These are phyloP conservation scores for Xiphorhynchus erythropygius DNA, from an alignment of 2,797 vertebrate genomes.

Conservation along the genomic window DNA sequence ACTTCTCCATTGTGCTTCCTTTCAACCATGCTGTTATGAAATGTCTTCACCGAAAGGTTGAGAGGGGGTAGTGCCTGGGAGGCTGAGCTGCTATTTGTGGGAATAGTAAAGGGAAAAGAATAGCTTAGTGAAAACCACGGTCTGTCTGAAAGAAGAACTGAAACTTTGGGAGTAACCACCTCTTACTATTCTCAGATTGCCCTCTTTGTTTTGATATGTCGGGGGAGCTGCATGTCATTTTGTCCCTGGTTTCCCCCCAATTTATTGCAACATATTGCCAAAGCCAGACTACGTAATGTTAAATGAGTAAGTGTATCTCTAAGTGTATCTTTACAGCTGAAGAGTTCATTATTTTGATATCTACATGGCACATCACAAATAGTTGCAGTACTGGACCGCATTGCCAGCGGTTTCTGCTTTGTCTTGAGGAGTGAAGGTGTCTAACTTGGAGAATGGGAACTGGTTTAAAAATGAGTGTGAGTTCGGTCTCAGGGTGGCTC, in stretches of 20 bases:
- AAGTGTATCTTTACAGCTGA: not conserved
- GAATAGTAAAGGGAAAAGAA: not conserved
- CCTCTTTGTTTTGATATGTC: fast-evolving
- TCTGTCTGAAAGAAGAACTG: not conserved
- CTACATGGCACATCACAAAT: not conserved
- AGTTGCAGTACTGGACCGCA: not conserved
- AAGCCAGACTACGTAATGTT: not conserved
- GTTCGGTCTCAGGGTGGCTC: not conserved
- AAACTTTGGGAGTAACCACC: not conserved
- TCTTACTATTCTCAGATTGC: not conserved
- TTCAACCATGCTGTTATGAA: not conserved
- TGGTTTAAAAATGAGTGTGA: not conserved
- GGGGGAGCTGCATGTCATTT: not conserved
- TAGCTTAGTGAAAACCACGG: not conserved
- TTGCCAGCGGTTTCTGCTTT: not conserved
- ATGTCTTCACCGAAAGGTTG: not conserved
- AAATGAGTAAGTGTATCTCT: not conserved
- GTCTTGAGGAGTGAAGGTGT: not conserved
- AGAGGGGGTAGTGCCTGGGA: not conserved
- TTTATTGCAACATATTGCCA: not conserved
- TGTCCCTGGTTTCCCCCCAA: not conserved
- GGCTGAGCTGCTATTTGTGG: not conserved
- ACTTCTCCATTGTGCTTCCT: not conserved
- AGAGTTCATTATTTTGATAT: not conserved
- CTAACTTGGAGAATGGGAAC: not conserved